Evolutionary conservation across 2,888 invertebrate genomes (phyloP), one percentile per base, ranked within the genome.

Genomic region (Tortricodes alternella): DNA sequence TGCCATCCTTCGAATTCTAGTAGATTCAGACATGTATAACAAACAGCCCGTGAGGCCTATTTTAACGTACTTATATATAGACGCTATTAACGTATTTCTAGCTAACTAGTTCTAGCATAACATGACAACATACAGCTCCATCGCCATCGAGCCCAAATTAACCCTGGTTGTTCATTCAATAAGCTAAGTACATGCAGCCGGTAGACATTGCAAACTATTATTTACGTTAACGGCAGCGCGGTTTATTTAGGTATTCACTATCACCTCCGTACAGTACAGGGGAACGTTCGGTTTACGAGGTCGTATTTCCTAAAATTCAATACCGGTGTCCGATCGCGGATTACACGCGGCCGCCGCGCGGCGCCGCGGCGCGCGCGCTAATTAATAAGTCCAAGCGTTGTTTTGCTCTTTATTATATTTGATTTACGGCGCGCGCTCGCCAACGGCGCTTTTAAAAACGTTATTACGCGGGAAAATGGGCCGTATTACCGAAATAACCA

Each of bases 391-490:
- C 76, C 74, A 67, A 53, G 56, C 76, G 80, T 76, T 80, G 78
- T 78, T 80, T 79, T 77, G 75, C 77, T 81, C 83, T 83, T 81
- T 85, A 84, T 83, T 84, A 83, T 77, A 78, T 77, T 74, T 83
- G 81, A 85, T 85, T 81, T 83, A 85, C 78, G 74, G 67, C 68
- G 59, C 66, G 63, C 68, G 70, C 65, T 66, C 71, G 71, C 71
- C 71, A 67, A 67, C 70, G 70, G 63, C 63, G 76, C 75, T 74
- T 80, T 83, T 80, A 79, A 85, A 84, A 84, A 83, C 74, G 77
- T 75, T 81, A 81, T 83, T 78, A 77, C 81, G 70, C 73, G 67
- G 70, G 69, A 74, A 73, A 71, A 74, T 71, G 65, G 65, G 67
- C 69, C 73, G 65, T 73, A 78, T 78, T 80, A 81, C 79, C 73